A percentile compares a stretch with the other conserved stretches of the same genome.
phyloP scores from a whole-genome alignment of 2,888 invertebrate species.

The Agrypnus murinus region DNA sequence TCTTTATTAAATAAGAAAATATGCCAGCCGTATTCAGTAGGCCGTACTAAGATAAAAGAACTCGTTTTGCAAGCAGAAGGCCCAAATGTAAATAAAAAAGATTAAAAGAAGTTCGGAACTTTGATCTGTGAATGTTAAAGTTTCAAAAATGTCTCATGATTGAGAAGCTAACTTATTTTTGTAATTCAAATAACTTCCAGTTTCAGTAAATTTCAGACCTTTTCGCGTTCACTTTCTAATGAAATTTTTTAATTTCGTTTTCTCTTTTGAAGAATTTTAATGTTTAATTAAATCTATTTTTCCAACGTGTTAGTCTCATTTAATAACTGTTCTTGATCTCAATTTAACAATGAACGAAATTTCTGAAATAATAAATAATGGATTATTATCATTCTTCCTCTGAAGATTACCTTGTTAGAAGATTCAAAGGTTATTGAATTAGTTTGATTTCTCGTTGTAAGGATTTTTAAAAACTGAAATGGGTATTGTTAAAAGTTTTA shows the following conservation, averaged over 20 bases:
- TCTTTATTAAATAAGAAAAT: background rate
- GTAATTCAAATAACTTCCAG: background rate
- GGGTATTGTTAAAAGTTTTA: too few species aligned
- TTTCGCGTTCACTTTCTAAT: background rate
- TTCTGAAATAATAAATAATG: too few species aligned
- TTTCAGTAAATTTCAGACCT: background rate
- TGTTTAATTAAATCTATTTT: too few species aligned
- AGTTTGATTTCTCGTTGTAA: too few species aligned
- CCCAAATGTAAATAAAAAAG: constrained; percentile 14
- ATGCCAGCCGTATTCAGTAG: background rate
- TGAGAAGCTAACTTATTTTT: constrained; percentile 6
- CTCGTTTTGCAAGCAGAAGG: background rate
- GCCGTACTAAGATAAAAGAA: background rate
- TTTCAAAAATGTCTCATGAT: background rate
- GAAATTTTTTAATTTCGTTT: background rate
- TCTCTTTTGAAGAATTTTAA: too few species aligned
- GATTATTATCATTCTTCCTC: too few species aligned
- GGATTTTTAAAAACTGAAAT: too few species aligned
- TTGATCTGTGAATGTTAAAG: constrained; percentile 6
- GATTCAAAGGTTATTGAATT: too few species aligned
- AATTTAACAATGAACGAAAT: too few species aligned
- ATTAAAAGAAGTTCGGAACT: constrained; percentile 19
- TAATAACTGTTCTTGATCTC: too few species aligned
- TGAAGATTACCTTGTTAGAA: too few species aligned
- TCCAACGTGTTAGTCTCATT: too few species aligned